phyloP scores from a whole-genome alignment of 2,797 vertebrate genomes.

The Malacoctenus gilli region DNA sequence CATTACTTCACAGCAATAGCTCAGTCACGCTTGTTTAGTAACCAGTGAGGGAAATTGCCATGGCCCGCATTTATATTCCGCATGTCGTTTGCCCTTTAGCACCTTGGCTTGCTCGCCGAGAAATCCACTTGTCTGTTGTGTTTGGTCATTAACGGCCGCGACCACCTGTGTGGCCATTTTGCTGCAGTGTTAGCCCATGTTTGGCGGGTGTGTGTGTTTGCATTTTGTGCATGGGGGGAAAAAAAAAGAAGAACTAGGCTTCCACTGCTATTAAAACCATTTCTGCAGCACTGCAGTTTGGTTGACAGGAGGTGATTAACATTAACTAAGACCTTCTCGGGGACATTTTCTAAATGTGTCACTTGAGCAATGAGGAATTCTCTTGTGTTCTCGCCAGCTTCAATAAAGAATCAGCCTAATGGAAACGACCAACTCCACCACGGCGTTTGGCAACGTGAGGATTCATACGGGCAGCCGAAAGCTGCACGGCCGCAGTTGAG shows the following conservation, averaged over 20 bases:
- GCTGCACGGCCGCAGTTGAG: conserved; percentile 32
- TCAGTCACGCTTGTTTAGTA: conserved; percentile 68
- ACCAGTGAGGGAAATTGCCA: conserved; percentile 39
- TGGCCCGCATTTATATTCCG: conserved; percentile 66
- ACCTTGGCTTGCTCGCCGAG: conserved; percentile 46
- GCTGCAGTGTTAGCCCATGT: conserved; percentile 51
- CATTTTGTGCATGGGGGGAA: conserved; percentile 15
- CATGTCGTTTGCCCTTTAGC: conserved; percentile 63
- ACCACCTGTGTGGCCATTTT: conserved; percentile 73
- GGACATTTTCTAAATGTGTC: conserved; percentile 30
- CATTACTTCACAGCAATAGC: conserved; percentile 46
- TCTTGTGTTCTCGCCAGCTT: conserved; percentile 46
- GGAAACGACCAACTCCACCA: no score
- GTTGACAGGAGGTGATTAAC: conserved; percentile 39
- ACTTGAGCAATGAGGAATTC: conserved; percentile 18
- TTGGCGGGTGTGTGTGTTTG: conserved; percentile 15
- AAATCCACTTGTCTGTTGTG: conserved; percentile 57
- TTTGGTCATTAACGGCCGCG: conserved; percentile 62
- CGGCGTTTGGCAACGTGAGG: conserved; percentile 42
- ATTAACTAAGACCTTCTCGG: conserved; percentile 44
- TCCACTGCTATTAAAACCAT: conserved; percentile 3
- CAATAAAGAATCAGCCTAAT: no score
- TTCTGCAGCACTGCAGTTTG: conserved; percentile 38
- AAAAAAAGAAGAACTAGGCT: conserved; percentile 22
- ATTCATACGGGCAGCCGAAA: conserved; percentile 57